phyloP scores from a whole-genome alignment of 2,113 vertebrate species.

The Octodon degus region DNA sequence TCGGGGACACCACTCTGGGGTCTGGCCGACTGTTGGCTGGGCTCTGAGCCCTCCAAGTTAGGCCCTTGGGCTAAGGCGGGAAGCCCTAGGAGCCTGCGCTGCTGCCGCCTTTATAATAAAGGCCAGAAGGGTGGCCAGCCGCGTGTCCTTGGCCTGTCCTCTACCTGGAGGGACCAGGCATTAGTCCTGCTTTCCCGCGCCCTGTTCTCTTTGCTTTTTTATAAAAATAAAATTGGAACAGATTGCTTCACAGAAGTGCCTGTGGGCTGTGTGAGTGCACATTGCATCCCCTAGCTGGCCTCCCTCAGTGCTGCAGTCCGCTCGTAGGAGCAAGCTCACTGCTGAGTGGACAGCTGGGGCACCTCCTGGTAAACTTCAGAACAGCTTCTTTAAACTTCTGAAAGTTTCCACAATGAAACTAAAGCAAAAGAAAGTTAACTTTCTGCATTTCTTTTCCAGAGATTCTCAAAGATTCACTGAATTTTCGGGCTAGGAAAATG shows the following conservation, averaged over 20 bases:
- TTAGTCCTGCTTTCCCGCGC: not conserved
- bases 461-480: not conserved
- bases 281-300: not conserved
- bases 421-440: not conserved
- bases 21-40: not conserved
- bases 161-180: not conserved
- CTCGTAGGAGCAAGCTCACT: not conserved
- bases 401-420: not conserved
- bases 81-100: not conserved
- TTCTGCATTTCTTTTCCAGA: constrained; percentile 43
- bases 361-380: not conserved
- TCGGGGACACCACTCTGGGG: not conserved
- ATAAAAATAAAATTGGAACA: constrained; percentile 50
- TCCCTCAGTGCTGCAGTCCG: not conserved
- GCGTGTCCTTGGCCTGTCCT: not conserved
- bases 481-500: not conserved
- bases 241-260: constrained; percentile 1
- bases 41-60: not conserved
- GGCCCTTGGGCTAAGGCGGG: not conserved
- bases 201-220: constrained; percentile 23
- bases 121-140: not conserved
- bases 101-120: fast-evolving
- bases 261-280: not conserved
- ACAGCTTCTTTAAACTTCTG: not conserved
- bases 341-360: not conserved